Base-by-base conservation (phyloP, 2,888 invertebrate genomes). In the Idaea aversata region DNA sequence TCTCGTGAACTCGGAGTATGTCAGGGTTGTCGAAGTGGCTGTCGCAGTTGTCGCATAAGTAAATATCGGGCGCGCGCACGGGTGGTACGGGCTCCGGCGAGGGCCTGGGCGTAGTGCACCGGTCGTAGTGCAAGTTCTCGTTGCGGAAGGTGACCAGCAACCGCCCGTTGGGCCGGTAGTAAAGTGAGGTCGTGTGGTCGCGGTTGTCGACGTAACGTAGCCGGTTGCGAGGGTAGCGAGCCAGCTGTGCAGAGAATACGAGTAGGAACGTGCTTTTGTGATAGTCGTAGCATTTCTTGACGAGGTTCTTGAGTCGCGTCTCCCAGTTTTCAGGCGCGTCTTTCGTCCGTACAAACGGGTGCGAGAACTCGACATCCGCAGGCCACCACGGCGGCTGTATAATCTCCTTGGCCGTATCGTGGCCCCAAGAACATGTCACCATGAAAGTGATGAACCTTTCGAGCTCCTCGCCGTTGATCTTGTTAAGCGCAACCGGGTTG, bases 31-130 rank as follows among this genome's bases (percentile, higher is more conserved):
- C 94, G 81, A 96, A 94, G 84, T 96, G 96, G 67, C 95, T 95
- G 85, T 96, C 96, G 84, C 96, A 96, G 80, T 94, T 95, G 80
- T 96, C 96, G 86, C 96, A 96, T 62, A 96, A 88, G 85, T 95
- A 96, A 77, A 96, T 96, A 79, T 96, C 95, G 70, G 94, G 88
- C 69, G 95, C 91, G 77, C 94, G 94, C 59, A 94, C 88, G 82
- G 93, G 93, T 69, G 91, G 88, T 25, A 25, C 47, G 13, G 47
- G 47, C 71, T 94, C 91, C 57, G 91, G 81, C 61, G 83, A 66
- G 73, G 92, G 88, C 66, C 87, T 86, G 5, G 88, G 15, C 15
- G 6, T 58, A 63, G 70, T 72, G 59, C 75, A 77, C 63, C 79
- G 77, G 70, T 91, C 90, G 83, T 94, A 88, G 80, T 94, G 94